Conservation (phyloP, 1,140 invertebrate genomes). For the Lepidurus apus region DNA sequence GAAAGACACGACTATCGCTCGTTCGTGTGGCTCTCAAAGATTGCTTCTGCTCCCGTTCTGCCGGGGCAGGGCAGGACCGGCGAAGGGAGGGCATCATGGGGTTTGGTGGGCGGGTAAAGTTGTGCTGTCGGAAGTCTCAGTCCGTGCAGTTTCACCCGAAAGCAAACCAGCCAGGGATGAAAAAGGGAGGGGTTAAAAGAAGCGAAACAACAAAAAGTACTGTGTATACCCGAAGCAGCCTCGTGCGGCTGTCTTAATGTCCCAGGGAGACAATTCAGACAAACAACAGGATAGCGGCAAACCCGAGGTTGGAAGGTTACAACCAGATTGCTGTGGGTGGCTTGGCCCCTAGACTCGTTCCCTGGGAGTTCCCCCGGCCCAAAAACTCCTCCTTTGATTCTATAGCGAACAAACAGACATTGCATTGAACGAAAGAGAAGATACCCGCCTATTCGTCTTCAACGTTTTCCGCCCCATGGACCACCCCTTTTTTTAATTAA, state of each 20-base stretch:
- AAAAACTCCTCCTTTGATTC: no score
- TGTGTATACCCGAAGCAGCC: not conserved
- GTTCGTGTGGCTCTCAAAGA: not conserved
- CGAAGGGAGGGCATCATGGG: no score
- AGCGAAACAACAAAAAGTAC: not conserved
- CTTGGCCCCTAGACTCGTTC: no score
- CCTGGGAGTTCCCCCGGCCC: no score
- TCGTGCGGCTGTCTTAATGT: conserved; percentile 10
- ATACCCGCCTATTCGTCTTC: not conserved
- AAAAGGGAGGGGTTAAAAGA: not conserved
- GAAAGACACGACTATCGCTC: conserved; percentile 7
- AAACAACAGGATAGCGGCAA: conserved; percentile 21
- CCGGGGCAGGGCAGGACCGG: no score
- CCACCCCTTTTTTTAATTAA: not conserved
- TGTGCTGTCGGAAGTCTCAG: conserved; percentile 12
- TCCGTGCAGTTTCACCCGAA: not conserved
- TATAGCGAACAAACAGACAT: no score
- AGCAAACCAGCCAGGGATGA: not conserved
- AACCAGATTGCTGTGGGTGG: conserved; percentile 20
- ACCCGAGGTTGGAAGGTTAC: conserved; percentile 8
- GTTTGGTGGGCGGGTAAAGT: not conserved
- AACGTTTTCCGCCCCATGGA: not conserved
- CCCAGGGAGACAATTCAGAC: conserved; percentile 14
- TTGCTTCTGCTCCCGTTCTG: not conserved
- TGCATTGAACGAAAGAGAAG: no score